A percentile compares a stretch with the other conserved stretches of the same genome.
Conservation (phyloP, 2,888 invertebrate species). For the Piscicola geometra region DNA sequence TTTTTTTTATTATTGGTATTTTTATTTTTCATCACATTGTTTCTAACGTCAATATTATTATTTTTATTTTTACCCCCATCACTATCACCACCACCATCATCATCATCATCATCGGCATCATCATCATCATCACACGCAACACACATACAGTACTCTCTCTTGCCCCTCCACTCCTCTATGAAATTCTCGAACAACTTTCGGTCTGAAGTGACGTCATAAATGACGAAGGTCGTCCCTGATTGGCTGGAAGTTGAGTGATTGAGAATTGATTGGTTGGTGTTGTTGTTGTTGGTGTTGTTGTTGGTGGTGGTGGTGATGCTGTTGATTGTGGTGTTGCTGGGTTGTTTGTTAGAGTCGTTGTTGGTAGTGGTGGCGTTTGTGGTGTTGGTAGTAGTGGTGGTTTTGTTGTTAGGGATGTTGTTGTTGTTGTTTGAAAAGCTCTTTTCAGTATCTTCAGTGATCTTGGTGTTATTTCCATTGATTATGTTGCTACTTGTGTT, state of each 20-base stretch:
- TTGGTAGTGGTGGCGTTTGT: background rate
- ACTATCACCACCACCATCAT: conserved; percentile 2
- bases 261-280: background rate
- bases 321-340: too few relatives aligned
- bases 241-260: conserved; percentile 36
- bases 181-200: conserved; percentile 51
- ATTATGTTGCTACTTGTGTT: background rate
- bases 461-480: background rate
- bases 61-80: background rate
- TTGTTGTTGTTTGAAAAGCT: conserved; percentile 1
- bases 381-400: background rate
- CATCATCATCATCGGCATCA: background rate
- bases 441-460: background rate
- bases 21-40: background rate
- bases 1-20: background rate
- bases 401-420: conserved; percentile 10
- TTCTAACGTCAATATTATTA: background rate
- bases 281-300: background rate
- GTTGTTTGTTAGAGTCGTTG: background rate
- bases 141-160: conserved; percentile 50
- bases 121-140: conserved; percentile 52
- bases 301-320: too few relatives aligned
- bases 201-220: conserved; percentile 54
- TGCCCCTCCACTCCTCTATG: conserved; percentile 50
- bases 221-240: too few relatives aligned